Conservation (phyloP, 2,888 invertebrate genomes). For the Gymnosoma rotundatum region DNA sequence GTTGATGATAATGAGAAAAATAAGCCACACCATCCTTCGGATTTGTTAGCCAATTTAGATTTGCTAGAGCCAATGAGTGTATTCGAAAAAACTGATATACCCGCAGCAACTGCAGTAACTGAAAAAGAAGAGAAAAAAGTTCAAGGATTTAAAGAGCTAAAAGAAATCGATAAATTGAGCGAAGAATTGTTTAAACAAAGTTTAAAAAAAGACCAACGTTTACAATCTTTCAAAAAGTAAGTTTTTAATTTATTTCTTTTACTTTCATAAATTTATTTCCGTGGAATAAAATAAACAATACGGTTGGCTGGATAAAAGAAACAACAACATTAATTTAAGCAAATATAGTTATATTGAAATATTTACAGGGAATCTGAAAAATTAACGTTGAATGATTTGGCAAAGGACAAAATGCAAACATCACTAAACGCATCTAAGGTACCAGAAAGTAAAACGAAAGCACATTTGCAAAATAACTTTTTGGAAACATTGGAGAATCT, state of each 20-base stretch:
- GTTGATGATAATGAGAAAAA: conserved; percentile 4
- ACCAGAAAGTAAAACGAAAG: neutral
- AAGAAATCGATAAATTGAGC: conserved; percentile 87
- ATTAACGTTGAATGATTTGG: conserved; percentile 79
- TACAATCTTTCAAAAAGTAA: conserved; percentile 82
- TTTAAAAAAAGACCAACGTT: conserved; percentile 83
- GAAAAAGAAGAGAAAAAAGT: conserved; percentile 57
- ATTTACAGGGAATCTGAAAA: conserved; percentile 78
- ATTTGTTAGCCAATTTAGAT: conserved; percentile 68
- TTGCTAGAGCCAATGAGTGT: conserved; percentile 76
- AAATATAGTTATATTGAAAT: neutral
- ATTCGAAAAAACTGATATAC: conserved; percentile 11
- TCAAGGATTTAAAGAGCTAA: conserved; percentile 72
- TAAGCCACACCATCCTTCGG: conserved; percentile 36
- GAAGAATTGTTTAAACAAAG: conserved; percentile 90
- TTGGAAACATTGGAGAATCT: conserved; percentile 40
- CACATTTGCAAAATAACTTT: neutral
- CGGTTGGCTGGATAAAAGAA: too few relatives aligned
- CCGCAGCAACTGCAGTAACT: neutral
- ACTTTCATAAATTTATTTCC: too few relatives aligned
- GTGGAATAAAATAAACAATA: too few relatives aligned
- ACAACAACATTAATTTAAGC: too few relatives aligned
- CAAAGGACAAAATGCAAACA: conserved; percentile 73
- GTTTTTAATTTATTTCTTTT: neutral
- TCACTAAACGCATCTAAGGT: conserved; percentile 21